Base-by-base conservation (phyloP, 2,797 vertebrate species). In the Hippopotamyrus pictus region DNA sequence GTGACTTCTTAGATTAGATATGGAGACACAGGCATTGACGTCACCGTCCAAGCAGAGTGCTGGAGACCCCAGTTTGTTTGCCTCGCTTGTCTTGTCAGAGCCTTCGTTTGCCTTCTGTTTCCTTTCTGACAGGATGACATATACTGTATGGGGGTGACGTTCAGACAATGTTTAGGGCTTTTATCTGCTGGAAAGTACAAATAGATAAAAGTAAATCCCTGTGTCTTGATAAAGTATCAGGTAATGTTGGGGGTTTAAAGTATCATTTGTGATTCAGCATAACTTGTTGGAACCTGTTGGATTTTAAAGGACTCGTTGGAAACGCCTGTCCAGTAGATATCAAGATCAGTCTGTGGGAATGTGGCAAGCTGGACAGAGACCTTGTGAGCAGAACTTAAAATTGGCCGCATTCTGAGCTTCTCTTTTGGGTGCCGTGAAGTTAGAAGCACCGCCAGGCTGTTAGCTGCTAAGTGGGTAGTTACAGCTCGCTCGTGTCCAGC, bases 21-120 rank as follows among this genome's bases (percentile, higher is more conserved):
- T 69, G 88, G 87, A 89, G 90, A 93, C 76, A 19, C 89, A 84
- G 86, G 79, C 79, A 76, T 83, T 93, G 91, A 93, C 91, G 89
- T 93, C 91, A 93, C 62, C 91, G 86, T 91, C 93, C 44, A 87
- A 90, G 62, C 90, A 73, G 69, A 93, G 88, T 50, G 85, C 88
- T 87, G 83, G 89, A 90, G 93, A 91, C 88, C 14, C 53, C 88
- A 88, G 48, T 51, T 87, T 89, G 69, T 90, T 90, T 92, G 91
- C 89, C 89, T 89, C 44, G 76, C 87, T 54, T 89, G 86, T 22
- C 86, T 65, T 88, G 85, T 54, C 65, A 88, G 87, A 88, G 90
- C 25, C n/a, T 79, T 46, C 12, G 14, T 84, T 22, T 84, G 46
- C 46, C 46, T 29, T 51, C 46, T 48, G 37, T 79, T 84, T 48